Conservation (phyloP, 35 echinoderm and acorn worm genomes). For the Eucidaris tribuloides region DNA sequence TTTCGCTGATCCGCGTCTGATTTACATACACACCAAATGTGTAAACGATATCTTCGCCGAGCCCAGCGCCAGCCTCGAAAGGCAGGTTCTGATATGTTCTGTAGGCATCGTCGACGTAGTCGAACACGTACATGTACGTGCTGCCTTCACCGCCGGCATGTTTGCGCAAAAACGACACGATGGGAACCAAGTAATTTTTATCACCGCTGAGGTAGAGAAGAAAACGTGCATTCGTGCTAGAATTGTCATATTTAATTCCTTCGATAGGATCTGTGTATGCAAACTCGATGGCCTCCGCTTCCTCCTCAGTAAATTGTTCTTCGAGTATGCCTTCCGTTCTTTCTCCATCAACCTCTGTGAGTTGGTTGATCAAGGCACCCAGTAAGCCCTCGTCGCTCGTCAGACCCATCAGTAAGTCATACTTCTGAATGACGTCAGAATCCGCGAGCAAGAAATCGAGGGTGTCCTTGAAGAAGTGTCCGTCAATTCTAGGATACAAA, state of each 20-base stretch:
- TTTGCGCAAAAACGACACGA: neutral
- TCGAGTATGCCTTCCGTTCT: too few species aligned
- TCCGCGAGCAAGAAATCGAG: too few species aligned
- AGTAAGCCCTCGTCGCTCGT: constrained; percentile 44
- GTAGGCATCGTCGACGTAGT: neutral
- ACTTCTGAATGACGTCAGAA: too few species aligned
- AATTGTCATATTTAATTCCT: neutral
- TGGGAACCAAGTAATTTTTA: neutral
- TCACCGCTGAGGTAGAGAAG: neutral
- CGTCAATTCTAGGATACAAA: neutral
- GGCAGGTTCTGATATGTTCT: neutral
- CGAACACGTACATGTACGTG: neutral
- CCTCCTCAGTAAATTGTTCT: too few species aligned
- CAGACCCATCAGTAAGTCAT: constrained; percentile 32
- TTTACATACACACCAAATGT: neutral
- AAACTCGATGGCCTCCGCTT: neutral
- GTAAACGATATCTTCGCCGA: neutral
- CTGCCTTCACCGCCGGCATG: neutral
- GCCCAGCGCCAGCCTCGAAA: neutral
- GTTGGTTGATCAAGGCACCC: neutral
- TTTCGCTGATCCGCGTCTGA: too few species aligned
- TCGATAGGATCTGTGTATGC: neutral
- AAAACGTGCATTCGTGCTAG: too few species aligned
- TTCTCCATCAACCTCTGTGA: neutral
- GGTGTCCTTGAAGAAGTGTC: too few species aligned